Evolutionary conservation across 2,888 invertebrate genomes (phyloP), one percentile per base, ranked within the genome.

Genomic region (Euzophera pinguis): DNA sequence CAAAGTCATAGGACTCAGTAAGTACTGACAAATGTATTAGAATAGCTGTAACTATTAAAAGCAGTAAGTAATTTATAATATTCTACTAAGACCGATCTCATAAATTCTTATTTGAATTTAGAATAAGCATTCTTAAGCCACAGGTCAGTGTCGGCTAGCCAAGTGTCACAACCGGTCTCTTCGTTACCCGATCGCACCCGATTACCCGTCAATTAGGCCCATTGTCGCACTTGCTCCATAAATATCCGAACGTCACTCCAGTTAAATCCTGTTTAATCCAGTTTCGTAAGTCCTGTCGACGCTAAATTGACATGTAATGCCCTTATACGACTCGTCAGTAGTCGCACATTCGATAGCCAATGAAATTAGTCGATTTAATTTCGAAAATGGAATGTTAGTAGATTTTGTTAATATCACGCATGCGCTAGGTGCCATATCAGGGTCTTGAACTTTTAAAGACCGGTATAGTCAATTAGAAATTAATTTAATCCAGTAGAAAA

Each of bases 201-300:
- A 84, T 83, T 81, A 78, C 73, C 81, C 80, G 84, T 84, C 85
- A 85, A 84, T 85, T 85, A 84, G 75, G 76, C 59, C 75, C 77
- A 84, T 84, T 85, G 85, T 85, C 83, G 81, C 77, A 68, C 65
- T 60, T 67, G 60, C 66, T 71, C 77, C 77, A 73, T 81, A 81
- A 83, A 84, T 81, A 84, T 80, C 70, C 67, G 63, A 69, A 73
- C 73, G 71, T 71, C 70, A 69, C 68, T 69, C 70, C 65, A 61
- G 67, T 67, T 62, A 65, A 65, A 69, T 71, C 71, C 69, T 67
- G 73, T 73, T 48, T 34, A 45, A 49, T 49, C 48, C 37, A 49
- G 48, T 49, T 49, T 49, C 13, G 48, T 49, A 38, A 49, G 35
- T 35, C 47, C 35, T 49, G 38, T 49, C 62, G 63, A 67, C 63